Evolutionary conservation across 2,888 invertebrate species (phyloP).

Genomic region (Polia nebulosa): DNA sequence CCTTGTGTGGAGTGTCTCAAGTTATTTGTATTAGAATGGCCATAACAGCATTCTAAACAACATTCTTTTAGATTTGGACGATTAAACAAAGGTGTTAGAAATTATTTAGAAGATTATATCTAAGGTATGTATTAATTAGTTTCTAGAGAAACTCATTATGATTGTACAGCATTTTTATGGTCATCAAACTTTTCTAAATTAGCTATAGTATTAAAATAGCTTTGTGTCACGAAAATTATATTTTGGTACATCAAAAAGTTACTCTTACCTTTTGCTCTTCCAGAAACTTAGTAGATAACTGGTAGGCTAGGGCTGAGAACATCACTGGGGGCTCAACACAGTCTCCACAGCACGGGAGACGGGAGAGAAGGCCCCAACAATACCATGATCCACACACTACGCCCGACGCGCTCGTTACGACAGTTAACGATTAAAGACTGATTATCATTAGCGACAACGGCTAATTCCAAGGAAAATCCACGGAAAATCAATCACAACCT

Average conservation of each 20-base stretch:
- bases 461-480: conserved; percentile 67
- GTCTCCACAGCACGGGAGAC: conserved; percentile 76
- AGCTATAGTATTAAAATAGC: background rate
- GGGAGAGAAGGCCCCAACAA: conserved; percentile 62
- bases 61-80: background rate
- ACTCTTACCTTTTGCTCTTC: conserved; percentile 84
- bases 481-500: conserved; percentile 74
- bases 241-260: background rate
- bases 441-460: conserved; percentile 57
- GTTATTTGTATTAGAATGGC: conserved; percentile 8
- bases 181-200: too few relatives aligned
- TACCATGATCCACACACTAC: conserved; percentile 75
- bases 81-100: background rate
- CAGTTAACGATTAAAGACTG: conserved; percentile 39
- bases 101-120: background rate
- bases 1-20: background rate
- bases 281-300: conserved; percentile 85
- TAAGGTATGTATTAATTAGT: background rate
- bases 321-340: conserved; percentile 77
- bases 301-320: conserved; percentile 86
- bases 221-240: background rate
- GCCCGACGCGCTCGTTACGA: conserved; percentile 31
- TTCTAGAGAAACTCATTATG: background rate
- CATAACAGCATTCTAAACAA: background rate
- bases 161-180: background rate